These are phyloP conservation scores for Pantherophis alleghaniensis DNA, from an alignment of 2,797 vertebrate species.

Conservation along the genomic window DNA sequence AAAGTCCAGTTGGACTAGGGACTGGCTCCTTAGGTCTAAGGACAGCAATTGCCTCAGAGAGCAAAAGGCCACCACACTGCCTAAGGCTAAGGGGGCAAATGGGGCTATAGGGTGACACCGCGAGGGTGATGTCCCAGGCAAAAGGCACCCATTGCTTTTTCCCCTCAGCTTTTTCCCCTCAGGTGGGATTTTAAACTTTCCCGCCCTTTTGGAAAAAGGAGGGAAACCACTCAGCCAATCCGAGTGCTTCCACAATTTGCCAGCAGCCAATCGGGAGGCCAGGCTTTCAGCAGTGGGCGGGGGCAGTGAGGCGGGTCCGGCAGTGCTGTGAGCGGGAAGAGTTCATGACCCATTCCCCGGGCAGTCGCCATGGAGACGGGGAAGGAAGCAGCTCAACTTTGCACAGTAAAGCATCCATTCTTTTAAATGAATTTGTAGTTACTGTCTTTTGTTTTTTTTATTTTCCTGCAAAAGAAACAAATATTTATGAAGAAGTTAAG, in stretches of 20 bases:
- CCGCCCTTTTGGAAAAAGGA: background rate
- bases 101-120: too few species aligned
- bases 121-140: too few species aligned
- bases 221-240: background rate
- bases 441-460: background rate
- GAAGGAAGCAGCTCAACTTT: background rate
- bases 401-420: background rate
- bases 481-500: background rate
- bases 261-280: background rate
- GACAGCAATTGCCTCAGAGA: too few species aligned
- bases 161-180: background rate
- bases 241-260: background rate
- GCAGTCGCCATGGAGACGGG: background rate
- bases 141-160: too few species aligned
- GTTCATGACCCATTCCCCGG: rapidly evolving
- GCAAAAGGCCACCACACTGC: too few species aligned
- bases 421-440: background rate
- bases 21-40: too few species aligned
- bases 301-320: rapidly evolving
- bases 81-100: too few species aligned
- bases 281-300: background rate
- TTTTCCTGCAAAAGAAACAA: background rate
- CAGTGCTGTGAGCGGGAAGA: background rate
- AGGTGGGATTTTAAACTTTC: background rate
- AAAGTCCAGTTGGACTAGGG: too few species aligned